These are phyloP conservation scores for Oryzias sinensis DNA, from an alignment of 2,797 vertebrate species.

Conservation along the genomic window DNA sequence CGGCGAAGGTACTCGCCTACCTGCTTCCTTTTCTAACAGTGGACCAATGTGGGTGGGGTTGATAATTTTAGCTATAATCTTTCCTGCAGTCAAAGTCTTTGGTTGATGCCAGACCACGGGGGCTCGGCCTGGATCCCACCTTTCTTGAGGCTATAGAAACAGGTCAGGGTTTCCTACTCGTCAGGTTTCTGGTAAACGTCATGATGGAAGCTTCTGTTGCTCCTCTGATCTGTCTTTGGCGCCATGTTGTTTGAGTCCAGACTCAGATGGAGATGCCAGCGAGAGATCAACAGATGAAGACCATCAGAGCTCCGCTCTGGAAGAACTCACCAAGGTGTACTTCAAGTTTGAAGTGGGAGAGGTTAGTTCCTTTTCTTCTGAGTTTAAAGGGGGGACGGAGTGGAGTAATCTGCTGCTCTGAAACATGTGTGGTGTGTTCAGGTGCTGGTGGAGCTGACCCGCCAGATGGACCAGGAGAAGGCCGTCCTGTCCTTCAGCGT, in stretches of 20 bases:
- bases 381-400: neutral
- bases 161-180: constrained; percentile 65
- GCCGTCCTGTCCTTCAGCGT: constrained; percentile 83
- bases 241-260: constrained; percentile 53
- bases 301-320: constrained; percentile 50
- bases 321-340: constrained; percentile 86
- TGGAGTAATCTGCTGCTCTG: no score
- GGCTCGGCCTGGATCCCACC: constrained; percentile 55
- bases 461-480: constrained; percentile 82
- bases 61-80: constrained; percentile 4
- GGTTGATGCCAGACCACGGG: constrained; percentile 59
- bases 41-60: neutral
- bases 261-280: constrained; percentile 88
- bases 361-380: constrained; percentile 56
- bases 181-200: neutral
- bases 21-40: neutral
- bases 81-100: constrained; percentile 65
- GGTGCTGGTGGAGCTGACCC: constrained; percentile 89
- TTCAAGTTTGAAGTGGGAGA: constrained; percentile 92
- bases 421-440: constrained; percentile 43
- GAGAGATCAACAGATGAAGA: constrained; percentile 75
- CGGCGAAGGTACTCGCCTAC: constrained; percentile 73
- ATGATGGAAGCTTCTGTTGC: neutral
- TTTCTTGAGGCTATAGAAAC: constrained; percentile 79
- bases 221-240: neutral